Base-by-base conservation (phyloP, 2,113 vertebrate genomes). In the Eurypyga helias region DNA sequence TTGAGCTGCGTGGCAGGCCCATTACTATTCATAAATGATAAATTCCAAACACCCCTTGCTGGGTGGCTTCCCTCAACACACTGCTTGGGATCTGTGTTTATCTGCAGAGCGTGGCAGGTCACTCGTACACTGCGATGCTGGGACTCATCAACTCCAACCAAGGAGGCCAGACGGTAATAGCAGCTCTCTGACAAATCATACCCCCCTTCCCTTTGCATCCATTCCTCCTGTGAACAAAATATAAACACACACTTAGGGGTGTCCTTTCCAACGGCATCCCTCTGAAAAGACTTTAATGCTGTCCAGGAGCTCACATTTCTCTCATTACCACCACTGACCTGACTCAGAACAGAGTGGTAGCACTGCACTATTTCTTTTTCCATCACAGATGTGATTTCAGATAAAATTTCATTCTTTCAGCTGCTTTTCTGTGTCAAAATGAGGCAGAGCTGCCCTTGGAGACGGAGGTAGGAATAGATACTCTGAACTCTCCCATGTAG, bases 21-120 rank as follows among this genome's bases (percentile, higher is more conserved):
- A 93, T 97, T 93, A 45, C 89, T 95, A 85, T 95, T 97, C 91
- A 90, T 46, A 96, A 94, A 91, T 65, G 79, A 96, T 95, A 96
- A 91, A 93, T 78, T 82, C 70, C 54, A 69, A 93, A 10, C 82
- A 73, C 45, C 69, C 75, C 94, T 94, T 57, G 61, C 95, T 93
- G 93, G 82, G 87, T 88, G 93, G 79, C 82, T 96, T 93, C 84
- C 48, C 83, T 95, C 52, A 28, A 18, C 34, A 26, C 36, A 0
- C 65, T 58, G 89, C 93, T 72, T 84, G 93, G 89, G 91, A 79
- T 69, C 48, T 69, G 84, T 61, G 67, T 88, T 96, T 94, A 96
- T 97, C 94, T 73, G 83, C 87, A 81, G 89, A 86, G 69, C 3
- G 3, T 93, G 87, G 90, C 95, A 91, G 82, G 96, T 91, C n/a